Evolutionary conservation across 2,797 vertebrate species (phyloP), one percentile per base, ranked within the genome.

Genomic region (Sebastes nivosus): DNA sequence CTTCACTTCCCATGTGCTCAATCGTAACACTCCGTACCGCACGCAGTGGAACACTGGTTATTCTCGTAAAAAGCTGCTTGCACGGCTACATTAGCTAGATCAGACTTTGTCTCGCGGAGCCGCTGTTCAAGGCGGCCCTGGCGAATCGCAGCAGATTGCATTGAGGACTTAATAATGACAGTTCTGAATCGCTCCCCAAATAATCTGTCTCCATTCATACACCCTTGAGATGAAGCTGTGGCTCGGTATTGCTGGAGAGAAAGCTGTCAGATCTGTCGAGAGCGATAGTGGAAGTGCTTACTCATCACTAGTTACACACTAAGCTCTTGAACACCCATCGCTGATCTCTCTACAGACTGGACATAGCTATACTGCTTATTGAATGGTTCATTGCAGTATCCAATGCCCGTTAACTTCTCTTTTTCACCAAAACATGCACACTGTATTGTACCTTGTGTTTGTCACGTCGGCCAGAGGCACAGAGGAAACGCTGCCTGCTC

Each of bases 181-280:
- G 78, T 80, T 84, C 72, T 82, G 78, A 91, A 88, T 86, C 82
- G 78, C 73, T 85, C 81, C 77, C 73, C 75, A 87, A 92, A 91
- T 91, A 89, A 92, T 93, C 82, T 86, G 77, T 92, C 90, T 94
- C 78, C 88, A 86, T 91, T 90, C 89, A 88, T 88, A 84, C 86
- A 88, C 72, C 88, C 82, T 86, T 81, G 85, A 92, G 88, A 93
- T 87, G 83, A 91, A 87, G 82, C 80, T 80, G 75, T 63, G 50
- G 77, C 77, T 82, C 34, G 57, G 89, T 73, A 72, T 87, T 82
- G 80, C 83, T 83, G 77, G 60, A 87, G 80, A 88, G 78, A 87
- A 86, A 86, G 89, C 86, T 91, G 90, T 91, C 92, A 88, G 84
- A 88, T 89, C 72, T 92, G 92, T 92, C 89, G 76, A 80, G 60